Conservation (phyloP, 2,113 vertebrate genomes). For the Ardeotis arabs region DNA sequence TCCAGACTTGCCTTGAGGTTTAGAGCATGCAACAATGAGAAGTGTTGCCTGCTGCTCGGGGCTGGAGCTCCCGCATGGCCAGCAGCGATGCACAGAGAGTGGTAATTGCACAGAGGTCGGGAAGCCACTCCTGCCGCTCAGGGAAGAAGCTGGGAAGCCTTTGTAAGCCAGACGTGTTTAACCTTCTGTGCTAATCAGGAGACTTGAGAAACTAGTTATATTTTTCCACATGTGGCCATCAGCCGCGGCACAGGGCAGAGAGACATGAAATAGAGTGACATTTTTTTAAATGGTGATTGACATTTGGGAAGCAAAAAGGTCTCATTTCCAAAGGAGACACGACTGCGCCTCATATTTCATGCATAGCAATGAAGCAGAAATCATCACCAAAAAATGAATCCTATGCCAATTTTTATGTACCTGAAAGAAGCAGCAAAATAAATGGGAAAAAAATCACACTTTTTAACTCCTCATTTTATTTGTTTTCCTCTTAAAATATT, state of each 20-base stretch:
- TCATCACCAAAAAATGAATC: not conserved
- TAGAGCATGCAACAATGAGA: fast-evolving
- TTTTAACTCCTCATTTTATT: not conserved
- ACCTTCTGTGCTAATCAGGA: not conserved
- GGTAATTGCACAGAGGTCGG: not conserved
- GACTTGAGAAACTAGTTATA: not conserved
- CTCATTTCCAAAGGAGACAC: not conserved
- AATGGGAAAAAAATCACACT: fast-evolving
- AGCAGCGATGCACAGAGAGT: not conserved
- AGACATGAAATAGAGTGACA: not conserved
- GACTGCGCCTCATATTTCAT: not conserved
- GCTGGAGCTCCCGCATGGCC: not conserved
- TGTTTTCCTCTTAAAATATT: not conserved
- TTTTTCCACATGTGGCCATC: not conserved
- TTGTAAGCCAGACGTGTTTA: not conserved
- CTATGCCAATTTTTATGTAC: not conserved
- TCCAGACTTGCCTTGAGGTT: not conserved
- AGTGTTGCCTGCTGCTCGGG: not conserved
- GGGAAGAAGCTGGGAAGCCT: not conserved
- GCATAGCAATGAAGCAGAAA: not conserved
- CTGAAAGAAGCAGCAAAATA: not conserved
- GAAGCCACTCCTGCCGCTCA: not conserved
- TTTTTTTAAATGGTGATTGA: not conserved
- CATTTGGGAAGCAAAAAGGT: not conserved
- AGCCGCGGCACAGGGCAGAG: not conserved